These are phyloP conservation scores for Agriopis leucophaearia DNA, from an alignment of 2,888 invertebrate genomes.

Conservation along the genomic window DNA sequence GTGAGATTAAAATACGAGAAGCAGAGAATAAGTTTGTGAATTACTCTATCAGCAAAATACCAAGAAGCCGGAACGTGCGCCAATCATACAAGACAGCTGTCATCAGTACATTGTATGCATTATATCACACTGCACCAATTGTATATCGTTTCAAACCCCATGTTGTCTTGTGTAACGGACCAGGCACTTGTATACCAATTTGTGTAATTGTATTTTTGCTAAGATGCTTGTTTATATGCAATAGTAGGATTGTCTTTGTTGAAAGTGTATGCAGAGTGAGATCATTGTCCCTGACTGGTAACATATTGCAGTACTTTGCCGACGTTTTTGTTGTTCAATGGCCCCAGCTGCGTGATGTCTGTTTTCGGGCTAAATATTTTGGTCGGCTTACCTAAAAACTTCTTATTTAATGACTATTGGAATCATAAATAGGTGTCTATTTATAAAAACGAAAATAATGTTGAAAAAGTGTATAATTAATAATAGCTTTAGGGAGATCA, in stretches of 20 bases:
- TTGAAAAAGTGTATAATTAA: constrained; percentile 65
- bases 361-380: constrained; percentile 91
- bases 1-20: constrained; percentile 88
- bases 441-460: constrained; percentile 50
- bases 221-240: constrained; percentile 88
- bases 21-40: constrained; percentile 73
- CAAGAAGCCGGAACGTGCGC: constrained; percentile 94
- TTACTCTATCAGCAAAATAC: constrained; percentile 88
- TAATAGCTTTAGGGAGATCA: constrained; percentile 64
- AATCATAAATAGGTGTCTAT: constrained; percentile 18
- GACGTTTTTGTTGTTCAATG: constrained; percentile 97
- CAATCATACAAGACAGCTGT: constrained; percentile 94
- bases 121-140: constrained; percentile 89
- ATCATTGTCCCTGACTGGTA: constrained; percentile 95
- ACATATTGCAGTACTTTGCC: constrained; percentile 93
- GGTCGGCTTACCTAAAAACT: constrained; percentile 88
- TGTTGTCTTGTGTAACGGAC: constrained; percentile 96
- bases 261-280: constrained; percentile 98
- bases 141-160: constrained; percentile 91
- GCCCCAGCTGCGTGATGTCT: constrained; percentile 90
- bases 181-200: constrained; percentile 98
- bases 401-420: neutral
- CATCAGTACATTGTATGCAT: constrained; percentile 91
- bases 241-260: constrained; percentile 94
- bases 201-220: constrained; percentile 92